Base-by-base conservation (phyloP, 2,888 invertebrate genomes). In the Rotaria macrura region DNA sequence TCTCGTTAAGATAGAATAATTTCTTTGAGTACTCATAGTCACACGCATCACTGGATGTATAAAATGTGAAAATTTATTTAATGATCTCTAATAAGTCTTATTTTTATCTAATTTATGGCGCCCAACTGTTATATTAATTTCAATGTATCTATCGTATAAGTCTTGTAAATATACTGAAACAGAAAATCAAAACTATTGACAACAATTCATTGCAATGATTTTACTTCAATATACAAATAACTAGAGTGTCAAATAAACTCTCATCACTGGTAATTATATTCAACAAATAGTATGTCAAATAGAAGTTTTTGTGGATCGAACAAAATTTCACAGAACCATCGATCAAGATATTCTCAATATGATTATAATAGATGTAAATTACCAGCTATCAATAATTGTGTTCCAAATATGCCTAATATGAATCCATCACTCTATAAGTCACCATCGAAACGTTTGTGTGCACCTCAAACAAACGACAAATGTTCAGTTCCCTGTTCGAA, bases 371-470 rank as follows among this genome's bases (percentile, higher is more conserved):
- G n/a, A n/a, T 79, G 25, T 79, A 79, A 79, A 79, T n/a, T 79
- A 79, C 79, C 79, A 14, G 79, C n/a, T 12, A 79, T 79, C n/a
- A 40, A 79, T 79, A 79, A 79, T 43, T 40, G 79, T n/a, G 14
- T 10, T 14, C 1, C 9, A 54, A 29, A 17, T 4, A 65, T 65
- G 34, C 2, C 34, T 20, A 65, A 65, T 65, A 65, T 17, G 23
- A 79, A 79, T 79, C n/a, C 43, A 79, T 23, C 14, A 14, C 0
- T 40, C 5, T 43, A n/a, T 79, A 40, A 25, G 25, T 10, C 79
- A 79, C 43, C 43, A 79, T 25, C n/a, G 6, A n/a, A 9, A 12
- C 40, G 23, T 43, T 1, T 2, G 2, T 40, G 23, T 79, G 14
- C 10, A 25, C 6, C 43, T n/a, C 23, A 2, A 43, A 25, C 23